Base-by-base conservation (phyloP, 2,797 vertebrate species). In the Danio jaintianensis region DNA sequence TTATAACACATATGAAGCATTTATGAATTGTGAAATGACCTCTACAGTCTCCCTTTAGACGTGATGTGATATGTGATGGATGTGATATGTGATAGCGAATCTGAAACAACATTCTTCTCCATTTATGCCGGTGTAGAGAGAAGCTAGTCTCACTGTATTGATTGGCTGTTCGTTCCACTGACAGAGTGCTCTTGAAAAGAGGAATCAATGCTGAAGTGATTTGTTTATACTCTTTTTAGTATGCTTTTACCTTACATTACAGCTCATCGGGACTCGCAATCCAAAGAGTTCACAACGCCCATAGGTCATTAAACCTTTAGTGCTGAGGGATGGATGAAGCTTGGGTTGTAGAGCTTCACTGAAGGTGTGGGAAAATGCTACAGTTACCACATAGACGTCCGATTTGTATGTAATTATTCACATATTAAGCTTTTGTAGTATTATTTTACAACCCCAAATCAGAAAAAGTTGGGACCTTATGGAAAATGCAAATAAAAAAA, bases 181-280 rank as follows among this genome's bases (percentile, higher is more conserved):
- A 7, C 15, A 85, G 88, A 92, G 88, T 85, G 88, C 89, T 90
- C 86, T 72, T 78, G 71, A 86, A 86, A 86, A 87, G 68, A 88
- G 56, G 82, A 86, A 92, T 92, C 91, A 81, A 89, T 93, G 87
- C 86, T 90, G 91, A 92, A 88, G 86, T 82, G 85, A 87, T 92
- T 89, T 87, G 84, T 86, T 86, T 86, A 77, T 70, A 81, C 74
- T 82, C 72, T 64, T 86, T n/a, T 82, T 58, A 73, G 58, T 59
- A 29, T 67, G 85, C 67, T 83, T 74, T 84, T 83, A 82, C 81
- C 81, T 83, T 79, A 63, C 85, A 78, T 89, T 79, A 67, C 69
- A 50, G 72, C 74, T 79, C 69, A 59, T 73, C 79, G 5, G 56
- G 69, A 78, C 78, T 83, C 75, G 9, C 29, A 29, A 85, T 58